These are phyloP conservation scores for Cyclina sinensis DNA, from an alignment of 1,140 invertebrate genomes.

Conservation along the genomic window DNA sequence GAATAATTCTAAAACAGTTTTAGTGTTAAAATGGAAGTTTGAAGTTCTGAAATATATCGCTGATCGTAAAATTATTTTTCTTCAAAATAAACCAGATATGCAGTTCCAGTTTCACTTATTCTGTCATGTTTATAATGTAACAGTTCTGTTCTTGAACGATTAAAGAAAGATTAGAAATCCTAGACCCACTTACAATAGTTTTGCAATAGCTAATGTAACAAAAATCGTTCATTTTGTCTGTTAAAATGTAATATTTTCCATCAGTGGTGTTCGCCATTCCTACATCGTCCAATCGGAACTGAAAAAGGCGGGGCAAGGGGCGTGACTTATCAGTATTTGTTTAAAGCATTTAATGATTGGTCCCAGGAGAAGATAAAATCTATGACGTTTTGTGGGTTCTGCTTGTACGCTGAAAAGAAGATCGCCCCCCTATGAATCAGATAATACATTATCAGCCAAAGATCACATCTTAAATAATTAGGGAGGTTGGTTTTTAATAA, in stretches of 20 bases:
- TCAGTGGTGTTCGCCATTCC: not conserved
- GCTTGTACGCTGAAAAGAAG: not conserved
- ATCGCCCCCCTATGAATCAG: slow-evolving; percentile 22
- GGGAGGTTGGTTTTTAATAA: slow-evolving; percentile 63
- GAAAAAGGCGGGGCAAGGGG: slow-evolving; percentile 28
- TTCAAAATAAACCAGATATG: not conserved
- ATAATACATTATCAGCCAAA: slow-evolving; percentile 42
- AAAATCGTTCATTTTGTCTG: slow-evolving; percentile 61
- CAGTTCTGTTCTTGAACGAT: not conserved
- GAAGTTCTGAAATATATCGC: too few species aligned
- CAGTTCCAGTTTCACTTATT: slow-evolving; percentile 15
- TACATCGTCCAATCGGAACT: slow-evolving; percentile 22
- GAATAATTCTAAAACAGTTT: too few species aligned
- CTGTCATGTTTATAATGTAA: not conserved
- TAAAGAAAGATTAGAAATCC: slow-evolving; percentile 36
- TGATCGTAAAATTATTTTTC: not conserved
- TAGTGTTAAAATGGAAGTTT: not conserved
- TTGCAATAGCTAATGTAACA: slow-evolving; percentile 56
- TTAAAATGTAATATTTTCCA: slow-evolving; percentile 57
- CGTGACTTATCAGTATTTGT: not conserved
- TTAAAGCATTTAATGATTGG: slow-evolving; percentile 32
- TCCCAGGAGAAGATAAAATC: not conserved
- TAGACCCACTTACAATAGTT: slow-evolving; percentile 29
- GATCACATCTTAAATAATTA: slow-evolving; percentile 53
- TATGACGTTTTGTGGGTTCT: slow-evolving; percentile 16